Conservation (phyloP, 1,140 invertebrate species). For the Diorhabda elongata region DNA sequence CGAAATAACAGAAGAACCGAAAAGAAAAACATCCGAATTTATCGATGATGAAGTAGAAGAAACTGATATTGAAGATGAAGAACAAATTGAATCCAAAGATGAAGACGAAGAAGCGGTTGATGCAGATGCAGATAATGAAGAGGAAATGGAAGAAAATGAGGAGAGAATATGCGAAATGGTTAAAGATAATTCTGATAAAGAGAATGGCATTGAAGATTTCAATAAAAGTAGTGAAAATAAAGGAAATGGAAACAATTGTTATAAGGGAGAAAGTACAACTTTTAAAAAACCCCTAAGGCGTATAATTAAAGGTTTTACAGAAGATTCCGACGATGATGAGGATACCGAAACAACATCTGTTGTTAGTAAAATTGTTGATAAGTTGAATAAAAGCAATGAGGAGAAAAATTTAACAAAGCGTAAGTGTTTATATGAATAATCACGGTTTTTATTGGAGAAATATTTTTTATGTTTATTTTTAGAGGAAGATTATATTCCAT, state of each 20-base stretch:
- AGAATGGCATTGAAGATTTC: conserved; percentile 36
- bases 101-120: conserved; percentile 42
- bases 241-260: conserved; percentile 30
- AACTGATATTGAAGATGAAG: conserved; percentile 36
- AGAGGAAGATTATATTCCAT: conserved; percentile 34
- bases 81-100: conserved; percentile 42
- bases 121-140: conserved; percentile 46
- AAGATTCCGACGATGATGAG: conserved; percentile 41
- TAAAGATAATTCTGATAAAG: conserved; percentile 38
- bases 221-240: conserved; percentile 28
- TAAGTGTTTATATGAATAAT: conserved; percentile 6
- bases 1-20: conserved; percentile 29
- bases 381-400: conserved; percentile 2
- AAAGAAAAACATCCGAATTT: conserved; percentile 38
- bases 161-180: conserved; percentile 22
- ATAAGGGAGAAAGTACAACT: conserved; percentile 21
- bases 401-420: not conserved
- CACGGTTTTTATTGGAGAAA: not conserved
- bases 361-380: conserved; percentile 7
- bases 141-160: conserved; percentile 38
- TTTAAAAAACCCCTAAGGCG: conserved; percentile 42
- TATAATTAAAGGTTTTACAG: conserved; percentile 32
- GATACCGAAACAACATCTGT: conserved; percentile 2
- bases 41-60: conserved; percentile 39
- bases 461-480: conserved; percentile 20